These are phyloP conservation scores for Augochlorella aurata DNA, from an alignment of 2,888 invertebrate species.

Conservation along the genomic window DNA sequence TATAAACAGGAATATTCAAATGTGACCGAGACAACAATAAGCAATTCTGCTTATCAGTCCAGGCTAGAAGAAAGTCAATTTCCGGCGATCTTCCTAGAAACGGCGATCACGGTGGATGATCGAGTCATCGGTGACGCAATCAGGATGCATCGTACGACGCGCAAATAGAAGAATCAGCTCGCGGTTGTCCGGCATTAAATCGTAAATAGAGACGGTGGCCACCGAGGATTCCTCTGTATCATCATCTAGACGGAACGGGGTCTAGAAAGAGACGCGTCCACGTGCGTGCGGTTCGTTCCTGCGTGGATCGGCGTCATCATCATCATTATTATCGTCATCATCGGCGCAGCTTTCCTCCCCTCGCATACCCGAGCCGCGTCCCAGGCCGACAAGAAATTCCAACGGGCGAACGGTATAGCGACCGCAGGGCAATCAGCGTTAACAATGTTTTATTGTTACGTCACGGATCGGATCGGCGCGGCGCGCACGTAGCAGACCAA, in stretches of 20 bases:
- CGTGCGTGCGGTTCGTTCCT: constrained; percentile 57
- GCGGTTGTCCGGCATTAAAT: constrained; percentile 22
- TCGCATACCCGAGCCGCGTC: constrained; percentile 30
- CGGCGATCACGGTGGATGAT: neutral
- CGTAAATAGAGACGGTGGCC: constrained; percentile 6
- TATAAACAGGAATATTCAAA: no score
- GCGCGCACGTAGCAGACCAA: constrained; percentile 67
- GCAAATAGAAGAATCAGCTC: constrained; percentile 11
- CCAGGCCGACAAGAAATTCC: constrained; percentile 69
- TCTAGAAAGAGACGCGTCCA: constrained; percentile 35
- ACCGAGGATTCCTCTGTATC: constrained; percentile 9
- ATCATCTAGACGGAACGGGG: constrained; percentile 38
- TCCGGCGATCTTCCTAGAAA: no score
- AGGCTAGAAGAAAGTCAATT: neutral
- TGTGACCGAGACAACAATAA: no score
- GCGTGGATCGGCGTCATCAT: constrained; percentile 61
- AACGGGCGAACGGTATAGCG: constrained; percentile 73
- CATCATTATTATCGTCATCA: constrained; percentile 68
- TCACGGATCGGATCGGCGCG: constrained; percentile 73
- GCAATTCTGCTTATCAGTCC: neutral
- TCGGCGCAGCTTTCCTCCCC: constrained; percentile 57
- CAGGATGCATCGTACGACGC: neutral
- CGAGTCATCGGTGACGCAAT: constrained; percentile 14
- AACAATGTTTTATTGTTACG: constrained; percentile 82
- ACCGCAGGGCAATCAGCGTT: constrained; percentile 79